Base-by-base conservation (phyloP, 2,797 vertebrate genomes). In the Hemitrygon akajei region DNA sequence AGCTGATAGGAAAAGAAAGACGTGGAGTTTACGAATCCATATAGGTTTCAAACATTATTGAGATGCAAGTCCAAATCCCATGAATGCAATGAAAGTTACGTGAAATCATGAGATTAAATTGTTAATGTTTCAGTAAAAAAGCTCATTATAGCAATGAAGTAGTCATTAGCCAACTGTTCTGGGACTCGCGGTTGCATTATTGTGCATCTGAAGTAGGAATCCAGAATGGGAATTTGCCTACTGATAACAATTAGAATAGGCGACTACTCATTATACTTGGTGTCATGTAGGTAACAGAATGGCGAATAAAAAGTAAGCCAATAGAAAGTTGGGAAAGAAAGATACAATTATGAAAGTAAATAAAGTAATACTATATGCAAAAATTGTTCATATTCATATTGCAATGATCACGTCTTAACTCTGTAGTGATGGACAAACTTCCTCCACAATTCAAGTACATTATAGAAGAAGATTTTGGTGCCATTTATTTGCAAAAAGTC, bases 131-230 rank as follows among this genome's bases (percentile, higher is more conserved):
- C 91, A 93, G 91, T 93, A 75, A 93, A 75, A 75, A 75, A 75
- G 14, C 89, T 92, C 89, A 92, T 92, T 92, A 92, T 14, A 56
- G 89, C 89, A 93, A 27, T 75, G 71, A 76, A 93, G 71, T 71
- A 30, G 91, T 93, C 91, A 71, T 93, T 93, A 93, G 71, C 91
- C 91, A 93, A 93, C 91, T 93, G 91, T 76, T 93, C 37, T 75
- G 91, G 91, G 91, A 76, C n/a, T 56, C 40, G 7, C 37, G 9
- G 69, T 93, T 30, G 30, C 91, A 93, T 93, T 93, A 93, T 25
- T 76, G 9, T 76, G 89, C 20, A 76, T 56, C 71, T 76, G 12
- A 75, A 56, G 25, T 47, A 73, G 69, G 75, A 93, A 93, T 56
- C 71, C 91, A 40, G 40, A 73, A 22, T 75, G 91, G 27, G 37